These are phyloP conservation scores for Oscheius sp. DNA, from an alignment of 2,888 invertebrate species.

Conservation along the genomic window DNA sequence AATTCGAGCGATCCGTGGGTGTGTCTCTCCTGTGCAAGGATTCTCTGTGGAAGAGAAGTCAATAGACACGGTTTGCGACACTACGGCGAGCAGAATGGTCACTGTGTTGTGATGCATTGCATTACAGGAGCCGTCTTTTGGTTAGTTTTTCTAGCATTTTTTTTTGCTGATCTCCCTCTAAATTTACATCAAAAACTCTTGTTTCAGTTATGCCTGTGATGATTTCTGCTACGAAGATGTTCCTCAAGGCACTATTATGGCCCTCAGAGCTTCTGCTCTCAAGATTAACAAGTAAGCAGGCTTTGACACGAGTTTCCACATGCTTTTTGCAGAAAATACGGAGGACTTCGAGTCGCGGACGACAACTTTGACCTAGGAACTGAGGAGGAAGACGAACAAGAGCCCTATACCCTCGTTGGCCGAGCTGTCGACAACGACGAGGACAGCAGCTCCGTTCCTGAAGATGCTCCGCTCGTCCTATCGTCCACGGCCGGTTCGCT, in stretches of 20 bases:
- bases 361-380: slow-evolving; percentile 28
- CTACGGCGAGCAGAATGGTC: slow-evolving; percentile 73
- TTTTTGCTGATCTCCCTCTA: not conserved
- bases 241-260: slow-evolving; percentile 12
- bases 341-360: slow-evolving; percentile 7
- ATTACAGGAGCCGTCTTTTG: slow-evolving; percentile 83
- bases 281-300: slow-evolving; percentile 18
- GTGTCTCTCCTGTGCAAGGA: slow-evolving; percentile 82
- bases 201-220: slow-evolving; percentile 83
- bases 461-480: slow-evolving; percentile 34
- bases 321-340: slow-evolving; percentile 13
- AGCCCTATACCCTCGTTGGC: slow-evolving; percentile 16
- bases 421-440: slow-evolving; percentile 29
- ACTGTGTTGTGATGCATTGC: slow-evolving; percentile 84
- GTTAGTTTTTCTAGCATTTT: slow-evolving; percentile 75
- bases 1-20: slow-evolving; percentile 80
- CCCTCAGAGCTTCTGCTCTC: not conserved
- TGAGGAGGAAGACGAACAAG: slow-evolving; percentile 35
- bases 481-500: slow-evolving; percentile 1
- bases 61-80: slow-evolving; percentile 84
- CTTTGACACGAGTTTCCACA: not conserved
- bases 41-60: slow-evolving; percentile 83
- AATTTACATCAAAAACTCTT: not conserved
- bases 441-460: slow-evolving; percentile 40
- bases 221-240: slow-evolving; percentile 79